Evolutionary conservation across 1,140 invertebrate genomes (phyloP), one percentile per base, ranked within the genome.

Genomic region (Polyergus mexicanus): DNA sequence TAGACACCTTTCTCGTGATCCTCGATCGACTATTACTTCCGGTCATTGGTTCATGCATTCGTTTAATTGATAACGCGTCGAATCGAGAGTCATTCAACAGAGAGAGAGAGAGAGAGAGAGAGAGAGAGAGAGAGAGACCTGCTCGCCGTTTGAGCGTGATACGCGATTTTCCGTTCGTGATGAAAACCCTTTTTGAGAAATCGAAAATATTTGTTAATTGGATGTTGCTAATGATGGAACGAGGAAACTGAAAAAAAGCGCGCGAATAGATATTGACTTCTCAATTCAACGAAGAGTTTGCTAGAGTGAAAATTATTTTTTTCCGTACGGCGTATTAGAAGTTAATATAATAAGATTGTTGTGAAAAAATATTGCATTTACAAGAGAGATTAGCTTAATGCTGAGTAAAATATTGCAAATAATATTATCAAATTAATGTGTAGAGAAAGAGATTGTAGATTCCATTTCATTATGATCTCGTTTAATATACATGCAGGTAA

Each of bases 161-260:
- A 51, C 35, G 28, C 54, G 78, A 83, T 83, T 83, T 72, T 83
- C 78, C 78, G 56, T 47, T 44, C 54, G 35, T 35, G 28, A 83
- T 83, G 66, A 72, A 83, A 83, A 60, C 25, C 38, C 54, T 72
- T 83, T 83, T 74, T 8, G 41, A 44, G 19, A 28, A 83, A 60
- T 83, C 19, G 54, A 72, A 83, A 83, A 83, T 83, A 83, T 83
- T 83, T 68, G 68, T 72, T 83, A 83, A 83, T 83, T 83, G 78
- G 68, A 83, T 83, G 54, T 83, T 83, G 54, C 68, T 83, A 83
- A 83, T 74, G 54, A 83, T 28, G 25, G 51, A 28, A 81, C 16
- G 35, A 66, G 4, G 11, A 32, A 16, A 4, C 25, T 16, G 38
- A 11, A 63, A 22, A 56, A 54, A 47, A 44, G 19, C 28, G 60